Base-by-base conservation (phyloP, 1,140 invertebrate species). In the Eumeta japonica region DNA sequence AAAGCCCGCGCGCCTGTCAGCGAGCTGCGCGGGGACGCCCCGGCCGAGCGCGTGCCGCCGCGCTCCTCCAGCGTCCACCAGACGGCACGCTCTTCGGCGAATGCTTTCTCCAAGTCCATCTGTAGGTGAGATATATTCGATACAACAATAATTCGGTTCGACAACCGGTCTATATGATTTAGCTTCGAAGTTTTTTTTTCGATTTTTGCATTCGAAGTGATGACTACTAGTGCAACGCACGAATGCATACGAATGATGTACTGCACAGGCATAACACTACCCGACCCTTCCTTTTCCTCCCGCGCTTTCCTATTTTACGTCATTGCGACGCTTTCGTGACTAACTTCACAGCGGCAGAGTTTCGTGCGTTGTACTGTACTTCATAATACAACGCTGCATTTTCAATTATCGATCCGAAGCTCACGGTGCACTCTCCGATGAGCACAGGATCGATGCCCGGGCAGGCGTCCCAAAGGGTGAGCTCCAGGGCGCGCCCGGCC, bases 61-160 rank as follows among this genome's bases (percentile, higher is more conserved):
- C 85, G 85, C 66, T 91, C 89, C 52, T 92, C 88, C 29, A 94
- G 70, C 11, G 88, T 82, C 67, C 90, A 94, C 89, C 90, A 94
- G 14, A 89, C 85, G 3, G 90, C 86, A 39, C 88, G 82, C 53
- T 92, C 89, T 51, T 91, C 86, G 29, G 92, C 79, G 49, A 92
- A 88, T 3, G 88, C 89, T 64, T 88, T 89, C 48, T 90, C 81
- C 18, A 90, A 55, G 30, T 77, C 75, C 59, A 76, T 68, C 75
- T 77, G 46, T 3, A 27, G 27, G 35, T 2, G 33, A 44, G 35
- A 37, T 14, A 30, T 12, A 31, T 24, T n/a, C n/a, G n/a, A n/a
- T n/a, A n/a, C n/a, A n/a, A n/a, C n/a, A n/a, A n/a, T n/a, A n/a
- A n/a, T n/a, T n/a, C n/a, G n/a, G n/a, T n/a, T n/a, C n/a, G n/a